Conservation (phyloP, 2,888 invertebrate genomes). For the Lampropteryx suffumata region DNA sequence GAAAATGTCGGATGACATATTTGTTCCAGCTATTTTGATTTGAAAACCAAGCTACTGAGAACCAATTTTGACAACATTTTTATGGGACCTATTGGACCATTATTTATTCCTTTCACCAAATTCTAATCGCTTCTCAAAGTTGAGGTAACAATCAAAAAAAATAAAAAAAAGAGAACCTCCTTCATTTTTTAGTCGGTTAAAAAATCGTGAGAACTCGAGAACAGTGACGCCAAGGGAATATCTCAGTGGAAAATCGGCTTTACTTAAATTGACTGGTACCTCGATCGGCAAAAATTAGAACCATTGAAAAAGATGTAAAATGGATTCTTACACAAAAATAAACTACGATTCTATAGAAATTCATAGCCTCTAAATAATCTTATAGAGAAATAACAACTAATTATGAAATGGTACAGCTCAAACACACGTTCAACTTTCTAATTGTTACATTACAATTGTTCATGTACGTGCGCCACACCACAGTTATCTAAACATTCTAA, state of each 20-base stretch:
- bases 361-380: slow-evolving; percentile 28
- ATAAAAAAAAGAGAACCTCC: too few relatives aligned
- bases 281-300: slow-evolving; percentile 1
- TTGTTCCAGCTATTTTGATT: too few relatives aligned
- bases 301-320: slow-evolving; percentile 4
- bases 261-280: slow-evolving; percentile 18
- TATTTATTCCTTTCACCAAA: too few relatives aligned
- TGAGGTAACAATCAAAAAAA: too few relatives aligned
- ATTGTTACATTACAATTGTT: not conserved
- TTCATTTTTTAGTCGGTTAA: too few relatives aligned
- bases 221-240: not conserved
- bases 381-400: slow-evolving; percentile 10
- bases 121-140: too few relatives aligned
- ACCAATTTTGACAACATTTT: too few relatives aligned
- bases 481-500: slow-evolving; percentile 1
- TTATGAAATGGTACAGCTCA: not conserved
- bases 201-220: too few relatives aligned
- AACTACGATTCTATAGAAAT: slow-evolving; percentile 24
- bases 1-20: too few relatives aligned
- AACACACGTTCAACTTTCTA: not conserved
- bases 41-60: too few relatives aligned
- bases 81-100: too few relatives aligned
- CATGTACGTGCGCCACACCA: not conserved
- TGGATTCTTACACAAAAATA: slow-evolving; percentile 26
- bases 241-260: slow-evolving; percentile 12